Conservation (phyloP, 2,888 invertebrate species). For the Ochropacha duplaris region DNA sequence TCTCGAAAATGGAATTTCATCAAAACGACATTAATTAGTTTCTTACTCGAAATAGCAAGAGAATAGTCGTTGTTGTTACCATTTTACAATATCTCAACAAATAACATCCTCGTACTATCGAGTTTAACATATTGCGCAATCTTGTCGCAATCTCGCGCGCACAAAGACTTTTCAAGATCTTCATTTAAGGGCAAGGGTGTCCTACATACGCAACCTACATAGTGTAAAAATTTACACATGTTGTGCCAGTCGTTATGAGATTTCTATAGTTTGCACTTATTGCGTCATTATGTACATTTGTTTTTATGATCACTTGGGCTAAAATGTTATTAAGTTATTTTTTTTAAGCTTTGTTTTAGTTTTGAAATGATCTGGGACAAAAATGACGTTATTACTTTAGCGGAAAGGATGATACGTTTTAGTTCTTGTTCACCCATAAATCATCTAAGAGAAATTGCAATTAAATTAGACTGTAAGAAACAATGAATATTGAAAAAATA, state of each 20-base stretch:
- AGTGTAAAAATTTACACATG: constrained; percentile 24
- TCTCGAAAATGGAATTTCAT: too few relatives aligned
- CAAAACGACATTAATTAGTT: too few relatives aligned
- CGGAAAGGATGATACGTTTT: too few relatives aligned
- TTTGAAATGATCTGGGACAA: not conserved
- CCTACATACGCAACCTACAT: constrained; percentile 5
- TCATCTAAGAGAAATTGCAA: not conserved
- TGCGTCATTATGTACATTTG: constrained; percentile 15
- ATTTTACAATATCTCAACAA: not conserved
- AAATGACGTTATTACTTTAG: too few relatives aligned
- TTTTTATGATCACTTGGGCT: constrained; percentile 22
- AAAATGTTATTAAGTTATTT: constrained; percentile 9
- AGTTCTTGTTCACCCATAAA: too few relatives aligned
- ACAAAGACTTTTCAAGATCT: not conserved
- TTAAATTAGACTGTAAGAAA: not conserved
- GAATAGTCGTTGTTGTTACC: not conserved
- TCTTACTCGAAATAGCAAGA: too few relatives aligned
- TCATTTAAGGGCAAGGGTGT: constrained; percentile 8
- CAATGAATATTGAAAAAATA: too few relatives aligned
- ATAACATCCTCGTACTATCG: not conserved
- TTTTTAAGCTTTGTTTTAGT: too few relatives aligned
- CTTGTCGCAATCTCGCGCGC: not conserved
- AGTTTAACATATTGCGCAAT: not conserved
- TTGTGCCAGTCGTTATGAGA: constrained; percentile 8
- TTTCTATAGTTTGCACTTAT: constrained; percentile 6